These are phyloP conservation scores for Aleiodes sp. DNA, from an alignment of 1,140 invertebrate genomes.

Conservation along the genomic window DNA sequence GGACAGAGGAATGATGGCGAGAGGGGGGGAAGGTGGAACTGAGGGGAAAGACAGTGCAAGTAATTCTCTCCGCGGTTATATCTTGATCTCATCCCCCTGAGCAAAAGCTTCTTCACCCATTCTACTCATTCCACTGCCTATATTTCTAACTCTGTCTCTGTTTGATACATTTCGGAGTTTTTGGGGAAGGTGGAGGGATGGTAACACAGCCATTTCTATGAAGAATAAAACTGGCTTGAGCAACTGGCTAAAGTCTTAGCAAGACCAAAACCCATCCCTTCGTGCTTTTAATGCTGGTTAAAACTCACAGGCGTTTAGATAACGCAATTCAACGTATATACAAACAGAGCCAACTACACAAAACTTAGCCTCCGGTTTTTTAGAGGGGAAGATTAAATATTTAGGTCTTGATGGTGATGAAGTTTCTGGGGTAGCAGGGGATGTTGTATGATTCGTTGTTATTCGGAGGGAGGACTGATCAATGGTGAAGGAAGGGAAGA, in stretches of 20 bases:
- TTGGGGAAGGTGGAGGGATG: not conserved
- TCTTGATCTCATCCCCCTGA: conserved; percentile 54
- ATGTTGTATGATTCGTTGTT: not conserved
- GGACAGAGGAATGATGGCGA: no score
- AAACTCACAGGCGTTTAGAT: conserved; percentile 24
- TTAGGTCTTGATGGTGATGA: not conserved
- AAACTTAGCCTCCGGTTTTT: not conserved
- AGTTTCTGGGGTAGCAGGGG: not conserved
- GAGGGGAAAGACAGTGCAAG: conserved; percentile 43
- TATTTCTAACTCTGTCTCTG: not conserved
- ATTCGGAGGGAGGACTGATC: no score
- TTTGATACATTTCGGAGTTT: not conserved
- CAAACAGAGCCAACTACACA: no score
- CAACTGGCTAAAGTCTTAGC: no score
- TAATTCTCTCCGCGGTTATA: conserved; percentile 61
- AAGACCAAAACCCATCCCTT: conserved; percentile 36
- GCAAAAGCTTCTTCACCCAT: not conserved
- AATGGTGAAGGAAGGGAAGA: not conserved
- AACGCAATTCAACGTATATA: conserved; percentile 9
- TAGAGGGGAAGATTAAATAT: conserved; percentile 1
- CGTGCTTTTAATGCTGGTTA: not conserved
- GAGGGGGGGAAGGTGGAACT: not conserved
- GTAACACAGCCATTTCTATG: conserved; percentile 42
- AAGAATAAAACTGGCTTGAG: no score
- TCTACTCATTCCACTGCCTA: not conserved